Conservation (phyloP, 2,888 invertebrate genomes). For the Lasioglossum figueresi region DNA sequence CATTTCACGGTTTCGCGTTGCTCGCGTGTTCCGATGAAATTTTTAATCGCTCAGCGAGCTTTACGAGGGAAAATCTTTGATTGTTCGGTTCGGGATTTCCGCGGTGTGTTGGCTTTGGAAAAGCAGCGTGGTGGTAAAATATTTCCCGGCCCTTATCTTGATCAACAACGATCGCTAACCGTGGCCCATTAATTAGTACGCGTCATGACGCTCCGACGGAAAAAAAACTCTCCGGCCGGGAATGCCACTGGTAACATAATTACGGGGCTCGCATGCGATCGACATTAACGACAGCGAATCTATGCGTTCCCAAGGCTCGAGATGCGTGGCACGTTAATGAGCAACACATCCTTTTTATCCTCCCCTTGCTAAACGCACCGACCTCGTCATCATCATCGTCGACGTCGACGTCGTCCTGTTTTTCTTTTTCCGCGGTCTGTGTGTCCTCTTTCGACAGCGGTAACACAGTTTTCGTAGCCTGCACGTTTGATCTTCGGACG, state of each 20-base stretch:
- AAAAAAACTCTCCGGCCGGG: neutral
- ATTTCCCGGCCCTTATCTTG: neutral
- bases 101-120: neutral
- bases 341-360: slow-evolving; percentile 1
- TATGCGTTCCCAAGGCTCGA: neutral
- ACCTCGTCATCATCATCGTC: neutral
- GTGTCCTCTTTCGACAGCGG: slow-evolving; percentile 20
- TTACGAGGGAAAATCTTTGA: neutral
- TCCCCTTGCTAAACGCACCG: slow-evolving; percentile 1
- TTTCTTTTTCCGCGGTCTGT: neutral
- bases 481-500: slow-evolving; percentile 56
- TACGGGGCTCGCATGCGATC: slow-evolving; percentile 22
- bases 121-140: neutral
- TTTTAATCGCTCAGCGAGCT: neutral
- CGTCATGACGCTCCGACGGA: neutral
- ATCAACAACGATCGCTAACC: neutral
- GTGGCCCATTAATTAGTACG: slow-evolving; percentile 28
- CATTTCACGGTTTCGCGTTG: neutral
- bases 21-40: neutral
- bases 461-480: slow-evolving; percentile 48
- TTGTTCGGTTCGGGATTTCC: neutral
- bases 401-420: neutral
- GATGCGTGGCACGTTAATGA: slow-evolving; percentile 46
- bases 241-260: slow-evolving; percentile 28
- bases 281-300: slow-evolving; percentile 25